Conservation (phyloP, 2,113 vertebrate species). For the Xiphophorus maculatus region DNA sequence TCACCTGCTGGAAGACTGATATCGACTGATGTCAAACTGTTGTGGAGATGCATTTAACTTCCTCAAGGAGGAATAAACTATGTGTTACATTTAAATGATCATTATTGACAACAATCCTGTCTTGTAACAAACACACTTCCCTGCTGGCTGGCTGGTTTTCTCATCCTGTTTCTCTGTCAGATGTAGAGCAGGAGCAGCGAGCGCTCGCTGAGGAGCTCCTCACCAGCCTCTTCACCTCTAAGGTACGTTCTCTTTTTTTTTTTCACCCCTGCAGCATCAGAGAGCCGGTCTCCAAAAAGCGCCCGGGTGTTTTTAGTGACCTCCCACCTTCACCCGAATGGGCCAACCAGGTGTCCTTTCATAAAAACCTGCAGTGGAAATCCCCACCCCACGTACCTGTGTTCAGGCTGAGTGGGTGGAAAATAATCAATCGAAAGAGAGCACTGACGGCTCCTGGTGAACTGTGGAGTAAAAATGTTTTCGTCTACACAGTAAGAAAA, state of each 20-base stretch:
- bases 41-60: background rate
- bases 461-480: background rate
- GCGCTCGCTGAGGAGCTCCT: constrained; percentile 88
- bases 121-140: too few relatives aligned
- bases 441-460: background rate
- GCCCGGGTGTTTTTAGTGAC: background rate
- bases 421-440: background rate
- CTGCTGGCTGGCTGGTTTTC: background rate
- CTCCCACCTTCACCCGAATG: background rate
- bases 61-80: background rate
- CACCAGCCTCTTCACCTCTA: constrained; percentile 88
- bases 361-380: background rate
- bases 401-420: background rate
- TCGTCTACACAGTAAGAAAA: background rate
- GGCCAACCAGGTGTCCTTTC: constrained; percentile 33
- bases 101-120: background rate
- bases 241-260: constrained; percentile 77
- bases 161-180: constrained; percentile 66
- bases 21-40: background rate
- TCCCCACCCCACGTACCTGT: background rate
- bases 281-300: background rate
- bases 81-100: too few relatives aligned
- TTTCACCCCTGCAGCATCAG: constrained; percentile 29
- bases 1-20: background rate
- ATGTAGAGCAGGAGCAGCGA: constrained; percentile 89